Conservation (phyloP, 2,113 vertebrate species). For the cat (Felis catus) region F.catus_Fca126_mat1.0 CM031413.1:108940501-108941000, state of each 20-base stretch:
- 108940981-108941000: constrained; percentile 35
- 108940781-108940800: background rate
- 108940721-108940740: background rate
- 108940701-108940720: constrained; percentile 1
- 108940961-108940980: background rate
- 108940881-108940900: background rate
- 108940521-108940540: constrained; percentile 75
- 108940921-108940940: background rate
- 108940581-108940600: constrained; percentile 47
- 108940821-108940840: background rate
- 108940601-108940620: constrained; percentile 19
- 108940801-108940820: background rate
- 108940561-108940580: constrained; percentile 52
- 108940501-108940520: constrained; percentile 82
- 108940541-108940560: constrained; percentile 73
- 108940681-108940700: background rate
- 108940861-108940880: background rate
- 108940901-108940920: background rate
- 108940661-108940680: background rate
- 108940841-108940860: background rate
- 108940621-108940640: background rate
- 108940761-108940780: background rate
- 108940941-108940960: background rate
- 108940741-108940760: background rate
- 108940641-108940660: background rate